Evolutionary conservation across 2,797 vertebrate species (phyloP).

Genomic region (Nyctalus aviator): DNA sequence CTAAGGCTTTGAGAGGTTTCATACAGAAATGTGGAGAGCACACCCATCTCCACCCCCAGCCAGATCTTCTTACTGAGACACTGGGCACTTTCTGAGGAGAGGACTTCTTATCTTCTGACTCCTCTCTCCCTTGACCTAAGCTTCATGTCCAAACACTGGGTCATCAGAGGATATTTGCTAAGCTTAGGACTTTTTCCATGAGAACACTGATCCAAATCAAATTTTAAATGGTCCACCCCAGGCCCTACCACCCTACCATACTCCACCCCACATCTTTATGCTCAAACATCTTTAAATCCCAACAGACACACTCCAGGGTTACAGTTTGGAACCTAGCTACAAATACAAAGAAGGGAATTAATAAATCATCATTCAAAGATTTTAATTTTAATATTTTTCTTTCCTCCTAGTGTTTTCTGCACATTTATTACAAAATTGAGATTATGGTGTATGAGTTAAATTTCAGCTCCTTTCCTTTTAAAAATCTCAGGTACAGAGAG

Average conservation of each 20-base stretch:
- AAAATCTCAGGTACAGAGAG: not conserved
- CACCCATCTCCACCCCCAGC: accelerated
- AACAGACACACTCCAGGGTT: not conserved
- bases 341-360: not conserved
- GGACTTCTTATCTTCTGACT: not conserved
- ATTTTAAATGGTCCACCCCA: not conserved
- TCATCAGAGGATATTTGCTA: not conserved
- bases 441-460: not conserved
- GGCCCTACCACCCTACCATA: not conserved
- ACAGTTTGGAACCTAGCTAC: not conserved
- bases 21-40: not conserved
- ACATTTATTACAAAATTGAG: not conserved
- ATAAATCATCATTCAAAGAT: not conserved
- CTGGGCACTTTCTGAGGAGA: not conserved
- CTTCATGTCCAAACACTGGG: not conserved
- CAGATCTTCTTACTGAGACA: not conserved
- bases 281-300: not conserved
- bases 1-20: not conserved
- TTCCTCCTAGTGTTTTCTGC: not conserved
- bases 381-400: not conserved
- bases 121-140: not conserved
- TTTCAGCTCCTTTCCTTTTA: not conserved
- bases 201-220: not conserved
- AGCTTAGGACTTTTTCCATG: not conserved
- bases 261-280: not conserved